phyloP scores from a whole-genome alignment of 1,140 invertebrate species.

The Platyscapa corneri region DNA sequence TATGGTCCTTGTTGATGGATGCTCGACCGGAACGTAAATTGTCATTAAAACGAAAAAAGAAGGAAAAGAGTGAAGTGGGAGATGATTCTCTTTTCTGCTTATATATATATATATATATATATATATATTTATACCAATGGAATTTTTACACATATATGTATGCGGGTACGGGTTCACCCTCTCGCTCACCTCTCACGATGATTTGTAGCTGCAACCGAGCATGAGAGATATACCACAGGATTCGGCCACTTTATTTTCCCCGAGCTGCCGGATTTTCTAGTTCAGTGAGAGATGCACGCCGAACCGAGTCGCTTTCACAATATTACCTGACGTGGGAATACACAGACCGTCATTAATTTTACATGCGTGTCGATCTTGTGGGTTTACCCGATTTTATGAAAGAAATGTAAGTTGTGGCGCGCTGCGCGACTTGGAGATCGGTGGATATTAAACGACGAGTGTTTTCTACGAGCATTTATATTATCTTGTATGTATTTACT shows the following conservation, averaged over 20 bases:
- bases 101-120: no score
- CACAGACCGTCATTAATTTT: slow-evolving; percentile 31
- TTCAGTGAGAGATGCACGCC: not conserved
- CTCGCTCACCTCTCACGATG: not conserved
- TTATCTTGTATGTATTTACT: not conserved
- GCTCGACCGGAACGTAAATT: slow-evolving; percentile 25
- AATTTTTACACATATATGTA: no score
- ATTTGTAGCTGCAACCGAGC: slow-evolving; percentile 29
- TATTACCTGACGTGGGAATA: not conserved
- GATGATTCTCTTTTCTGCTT: no score
- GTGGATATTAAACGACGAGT: not conserved
- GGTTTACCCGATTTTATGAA: slow-evolving; percentile 15
- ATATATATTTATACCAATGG: no score
- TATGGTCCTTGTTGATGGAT: not conserved
- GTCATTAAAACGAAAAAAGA: slow-evolving; percentile 30
- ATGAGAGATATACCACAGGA: slow-evolving; percentile 23
- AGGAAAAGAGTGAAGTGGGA: not conserved
- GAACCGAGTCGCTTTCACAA: not conserved
- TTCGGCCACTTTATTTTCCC: slow-evolving; percentile 39
- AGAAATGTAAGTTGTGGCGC: not conserved
- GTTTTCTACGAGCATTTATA: not conserved
- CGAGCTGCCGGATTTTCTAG: slow-evolving; percentile 12
- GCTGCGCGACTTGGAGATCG: no score
- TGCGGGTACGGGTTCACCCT: not conserved
- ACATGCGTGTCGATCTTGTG: not conserved